A percentile compares a stretch with the other conserved stretches of the same genome.
phyloP scores from a whole-genome alignment of 2,888 invertebrate genomes.

The Drosophila hamatofila region DNA sequence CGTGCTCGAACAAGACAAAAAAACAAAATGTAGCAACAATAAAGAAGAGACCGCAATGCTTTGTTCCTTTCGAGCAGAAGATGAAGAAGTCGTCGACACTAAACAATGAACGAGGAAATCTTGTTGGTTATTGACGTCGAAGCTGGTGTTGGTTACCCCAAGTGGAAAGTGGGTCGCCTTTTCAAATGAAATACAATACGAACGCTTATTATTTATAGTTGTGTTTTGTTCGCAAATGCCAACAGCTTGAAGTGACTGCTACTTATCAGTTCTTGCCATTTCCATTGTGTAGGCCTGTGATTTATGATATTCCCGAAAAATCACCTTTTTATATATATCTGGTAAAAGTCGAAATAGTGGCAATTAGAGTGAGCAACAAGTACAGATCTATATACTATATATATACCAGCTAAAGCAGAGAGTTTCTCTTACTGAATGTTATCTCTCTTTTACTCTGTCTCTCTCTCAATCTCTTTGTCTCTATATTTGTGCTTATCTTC shows the following conservation, averaged over 20 bases:
- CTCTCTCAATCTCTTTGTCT: constrained; percentile 15
- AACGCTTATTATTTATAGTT: constrained; percentile 70
- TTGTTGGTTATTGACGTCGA: constrained; percentile 35
- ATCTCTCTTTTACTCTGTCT: constrained; percentile 24
- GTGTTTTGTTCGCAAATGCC: constrained; percentile 43
- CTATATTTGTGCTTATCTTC: not conserved
- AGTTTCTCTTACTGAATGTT: constrained; percentile 1
- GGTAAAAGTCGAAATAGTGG: not conserved
- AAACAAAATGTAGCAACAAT: constrained; percentile 1
- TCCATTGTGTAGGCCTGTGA: constrained; percentile 33
- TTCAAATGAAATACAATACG: constrained; percentile 72
- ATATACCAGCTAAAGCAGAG: constrained; percentile 4
- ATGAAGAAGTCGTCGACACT: constrained; percentile 9
- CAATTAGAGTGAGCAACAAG: constrained; percentile 46
- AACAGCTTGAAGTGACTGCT: constrained; percentile 40
- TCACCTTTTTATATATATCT: not conserved
- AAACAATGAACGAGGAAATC: constrained; percentile 48
- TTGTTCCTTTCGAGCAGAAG: constrained; percentile 29
- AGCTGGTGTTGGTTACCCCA: constrained; percentile 26
- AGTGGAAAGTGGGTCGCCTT: constrained; percentile 50
- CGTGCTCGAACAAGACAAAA: constrained; percentile 48
- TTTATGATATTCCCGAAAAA: constrained; percentile 29
- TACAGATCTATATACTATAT: not conserved
- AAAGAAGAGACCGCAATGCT: constrained; percentile 29
- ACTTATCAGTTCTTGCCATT: constrained; percentile 53